Evolutionary conservation across 1,140 invertebrate genomes (phyloP).

Genomic region (Papilio machaon): DNA sequence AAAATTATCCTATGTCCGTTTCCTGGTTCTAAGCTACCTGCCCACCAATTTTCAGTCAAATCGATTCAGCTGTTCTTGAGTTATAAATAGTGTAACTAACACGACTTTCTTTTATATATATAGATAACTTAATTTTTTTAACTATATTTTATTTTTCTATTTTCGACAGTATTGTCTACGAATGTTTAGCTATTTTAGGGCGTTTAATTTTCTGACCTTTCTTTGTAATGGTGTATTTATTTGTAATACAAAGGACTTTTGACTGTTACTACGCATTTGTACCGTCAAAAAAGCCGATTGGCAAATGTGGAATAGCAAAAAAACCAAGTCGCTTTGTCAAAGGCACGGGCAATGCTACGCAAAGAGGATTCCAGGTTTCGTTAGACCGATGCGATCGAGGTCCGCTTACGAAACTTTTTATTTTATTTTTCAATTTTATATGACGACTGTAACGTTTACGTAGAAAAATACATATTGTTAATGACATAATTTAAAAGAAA

Average conservation of each 20-base stretch:
- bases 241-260: background rate
- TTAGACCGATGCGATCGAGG: background rate
- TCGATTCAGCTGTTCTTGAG: too few species aligned
- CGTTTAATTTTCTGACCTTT: background rate
- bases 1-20: too few species aligned
- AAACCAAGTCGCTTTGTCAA: slow-evolving; percentile 8
- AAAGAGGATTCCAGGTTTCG: slow-evolving; percentile 23
- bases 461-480: background rate
- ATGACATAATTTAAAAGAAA: background rate
- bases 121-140: too few species aligned
- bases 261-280: background rate
- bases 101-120: too few species aligned
- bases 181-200: background rate
- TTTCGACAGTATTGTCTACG: too few species aligned
- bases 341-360: background rate
- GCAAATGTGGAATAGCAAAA: background rate
- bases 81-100: too few species aligned
- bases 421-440: background rate
- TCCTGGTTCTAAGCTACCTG: too few species aligned
- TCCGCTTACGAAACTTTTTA: background rate
- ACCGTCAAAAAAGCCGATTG: slow-evolving; percentile 20
- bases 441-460: background rate
- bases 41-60: too few species aligned
- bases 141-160: too few species aligned
- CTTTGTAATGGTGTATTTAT: background rate